Evolutionary conservation across 2,113 vertebrate genomes (phyloP).

Genomic region (Halcyon senegalensis): DNA sequence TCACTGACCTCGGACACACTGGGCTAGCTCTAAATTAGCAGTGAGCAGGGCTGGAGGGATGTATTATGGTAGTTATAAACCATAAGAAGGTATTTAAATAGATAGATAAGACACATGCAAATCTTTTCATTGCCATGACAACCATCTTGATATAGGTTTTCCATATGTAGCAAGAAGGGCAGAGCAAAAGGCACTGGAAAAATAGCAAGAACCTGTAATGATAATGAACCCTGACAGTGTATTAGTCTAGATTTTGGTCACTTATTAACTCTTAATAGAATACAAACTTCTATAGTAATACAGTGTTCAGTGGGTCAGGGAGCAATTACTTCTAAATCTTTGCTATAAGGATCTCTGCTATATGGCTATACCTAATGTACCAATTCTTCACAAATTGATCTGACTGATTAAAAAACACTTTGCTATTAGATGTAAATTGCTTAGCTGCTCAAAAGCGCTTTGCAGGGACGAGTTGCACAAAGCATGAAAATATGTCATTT

Average conservation of each 20-base stretch:
- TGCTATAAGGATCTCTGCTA: conserved; percentile 57
- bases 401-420: conserved; percentile 66
- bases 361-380: conserved; percentile 54
- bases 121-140: conserved; percentile 91
- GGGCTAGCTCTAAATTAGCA: conserved; percentile 94
- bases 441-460: conserved; percentile 48
- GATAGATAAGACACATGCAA: conserved; percentile 95
- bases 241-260: conserved; percentile 83
- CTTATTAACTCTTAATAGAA: conserved; percentile 86
- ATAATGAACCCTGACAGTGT: conserved; percentile 84
- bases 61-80: conserved; percentile 90
- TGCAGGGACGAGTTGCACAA: conserved; percentile 4
- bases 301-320: conserved; percentile 66
- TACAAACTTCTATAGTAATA: conserved; percentile 73
- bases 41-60: conserved; percentile 87
- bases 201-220: conserved; percentile 80
- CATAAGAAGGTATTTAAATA: conserved; percentile 97
- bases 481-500: conserved; percentile 57
- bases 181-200: conserved; percentile 79
- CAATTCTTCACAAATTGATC: conserved; percentile 74
- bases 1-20: conserved; percentile 86
- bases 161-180: conserved; percentile 88
- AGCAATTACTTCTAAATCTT: conserved; percentile 68
- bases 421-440: conserved; percentile 62
- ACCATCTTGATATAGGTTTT: conserved; percentile 91